Evolutionary conservation across 2,888 invertebrate genomes (phyloP), one percentile per base, ranked within the genome.

Genomic region (Aspidiotus rigidus): DNA sequence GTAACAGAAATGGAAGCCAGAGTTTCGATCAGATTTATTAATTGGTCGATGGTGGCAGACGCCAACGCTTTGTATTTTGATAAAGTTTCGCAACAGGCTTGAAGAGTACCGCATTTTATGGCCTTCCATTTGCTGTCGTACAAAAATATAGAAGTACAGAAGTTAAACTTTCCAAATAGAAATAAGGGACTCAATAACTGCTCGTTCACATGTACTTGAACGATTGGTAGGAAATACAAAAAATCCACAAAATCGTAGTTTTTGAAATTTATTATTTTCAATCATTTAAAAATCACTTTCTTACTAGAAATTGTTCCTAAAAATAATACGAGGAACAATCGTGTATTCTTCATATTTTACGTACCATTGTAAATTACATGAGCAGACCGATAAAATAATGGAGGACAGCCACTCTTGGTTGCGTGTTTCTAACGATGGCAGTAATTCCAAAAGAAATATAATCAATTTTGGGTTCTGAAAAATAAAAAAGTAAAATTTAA

Each of bases 1-100:
- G 80, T 80, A 71, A 85, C 81, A 70, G 83, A 84, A 71, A 83
- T 78, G 69, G 81, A 81, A 13, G 83, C 83, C 9, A 85, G 77
- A 69, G 79, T 79, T 76, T 84, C 83, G 59, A 84, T 77, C 41
- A 84, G 75, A 74, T 80, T 80, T 54, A 85, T 80, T 61, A 84
- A 76, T 74, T 82, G 80, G 71, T 80, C 80, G 73, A 78, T 76
- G 70, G 82, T 80, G 63, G 76, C 76, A 53, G 77, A 76, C 56
- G 79, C 76, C 7, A 83, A 76, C 62, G 77, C 77, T 17, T 77
- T 77, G 72, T 79, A 78, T 64, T 78, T 76, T 54, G 77, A 75
- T 39, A 84, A 75, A 39, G 80, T 78, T 40, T 76, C 76, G 70
- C 83, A 79, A 7, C 81, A 77, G 5, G 79, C 78, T 69, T 79